A percentile compares a stretch with the other conserved stretches of the same genome.
Conservation (phyloP, 2,888 invertebrate species). For the Eupithecia abbreviata region DNA sequence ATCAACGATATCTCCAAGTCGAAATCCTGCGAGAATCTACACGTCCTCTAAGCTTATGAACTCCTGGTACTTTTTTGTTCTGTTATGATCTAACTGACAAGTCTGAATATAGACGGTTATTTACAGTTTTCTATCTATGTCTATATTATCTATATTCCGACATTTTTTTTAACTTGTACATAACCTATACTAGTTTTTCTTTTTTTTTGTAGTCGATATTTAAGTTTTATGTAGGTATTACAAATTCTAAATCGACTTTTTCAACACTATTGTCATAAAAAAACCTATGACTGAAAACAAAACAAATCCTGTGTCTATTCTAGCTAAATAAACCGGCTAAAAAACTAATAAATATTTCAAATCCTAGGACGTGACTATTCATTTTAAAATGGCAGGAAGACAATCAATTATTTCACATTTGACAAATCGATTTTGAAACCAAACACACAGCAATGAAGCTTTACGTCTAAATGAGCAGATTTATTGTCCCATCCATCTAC, state of each 20-base stretch:
- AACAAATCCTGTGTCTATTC: not conserved
- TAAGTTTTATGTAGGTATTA: not conserved
- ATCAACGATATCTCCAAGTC: conserved; percentile 93
- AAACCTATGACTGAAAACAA: not conserved
- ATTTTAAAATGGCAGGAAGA: not conserved
- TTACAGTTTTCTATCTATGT: not conserved
- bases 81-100: not conserved
- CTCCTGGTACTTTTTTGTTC: conserved; percentile 48
- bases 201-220: not conserved
- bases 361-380: not conserved
- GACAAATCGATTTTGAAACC: conserved; percentile 1
- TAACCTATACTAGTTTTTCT: not conserved
- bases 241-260: not conserved
- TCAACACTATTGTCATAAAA: not conserved
- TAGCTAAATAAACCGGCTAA: not conserved
- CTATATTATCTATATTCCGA: not conserved
- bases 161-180: not conserved
- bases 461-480: conserved; percentile 38
- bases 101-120: not conserved
- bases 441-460: not conserved
- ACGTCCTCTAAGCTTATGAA: conserved; percentile 85
- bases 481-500: conserved; percentile 47
- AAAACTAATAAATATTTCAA: not conserved
- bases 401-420: conserved; percentile 1
- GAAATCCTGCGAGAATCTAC: conserved; percentile 93